A percentile compares a stretch with the other conserved stretches of the same genome.
phyloP scores from a whole-genome alignment of 2,113 vertebrate genomes.

The Mus pahari region DNA sequence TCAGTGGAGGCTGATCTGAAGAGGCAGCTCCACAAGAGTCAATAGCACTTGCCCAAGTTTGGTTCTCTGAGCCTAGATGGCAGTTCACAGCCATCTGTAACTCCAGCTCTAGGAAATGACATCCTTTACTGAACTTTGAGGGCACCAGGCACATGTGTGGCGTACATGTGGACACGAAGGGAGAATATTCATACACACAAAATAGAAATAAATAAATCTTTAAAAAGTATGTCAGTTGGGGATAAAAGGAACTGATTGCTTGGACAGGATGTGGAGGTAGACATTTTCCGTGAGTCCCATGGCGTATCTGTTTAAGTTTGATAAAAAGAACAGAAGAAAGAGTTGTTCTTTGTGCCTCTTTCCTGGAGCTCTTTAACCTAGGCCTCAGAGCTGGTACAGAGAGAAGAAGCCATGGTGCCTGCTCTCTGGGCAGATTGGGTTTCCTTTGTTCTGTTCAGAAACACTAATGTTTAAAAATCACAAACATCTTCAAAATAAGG shows the following conservation, averaged over 20 bases:
- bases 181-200: neutral
- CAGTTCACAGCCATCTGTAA: too few species aligned
- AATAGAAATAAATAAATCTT: neutral
- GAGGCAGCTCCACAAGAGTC: neutral
- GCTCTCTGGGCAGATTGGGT: neutral
- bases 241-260: neutral
- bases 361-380: neutral
- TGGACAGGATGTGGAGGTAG: neutral
- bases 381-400: neutral
- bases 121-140: neutral
- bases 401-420: neutral
- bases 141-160: neutral
- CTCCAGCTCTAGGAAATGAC: neutral
- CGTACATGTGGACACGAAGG: neutral
- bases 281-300: neutral
- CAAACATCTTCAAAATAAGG: conserved; percentile 35
- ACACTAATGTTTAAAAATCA: conserved; percentile 41
- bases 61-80: neutral
- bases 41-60: neutral
- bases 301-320: neutral
- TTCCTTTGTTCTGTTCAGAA: neutral
- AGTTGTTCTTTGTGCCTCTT: accelerated
- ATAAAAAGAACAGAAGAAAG: neutral
- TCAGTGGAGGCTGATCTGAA: too few species aligned
- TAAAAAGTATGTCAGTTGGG: neutral